These are phyloP conservation scores for Vanacampus margaritifer DNA, from an alignment of 2,113 vertebrate genomes.

Conservation along the genomic window DNA sequence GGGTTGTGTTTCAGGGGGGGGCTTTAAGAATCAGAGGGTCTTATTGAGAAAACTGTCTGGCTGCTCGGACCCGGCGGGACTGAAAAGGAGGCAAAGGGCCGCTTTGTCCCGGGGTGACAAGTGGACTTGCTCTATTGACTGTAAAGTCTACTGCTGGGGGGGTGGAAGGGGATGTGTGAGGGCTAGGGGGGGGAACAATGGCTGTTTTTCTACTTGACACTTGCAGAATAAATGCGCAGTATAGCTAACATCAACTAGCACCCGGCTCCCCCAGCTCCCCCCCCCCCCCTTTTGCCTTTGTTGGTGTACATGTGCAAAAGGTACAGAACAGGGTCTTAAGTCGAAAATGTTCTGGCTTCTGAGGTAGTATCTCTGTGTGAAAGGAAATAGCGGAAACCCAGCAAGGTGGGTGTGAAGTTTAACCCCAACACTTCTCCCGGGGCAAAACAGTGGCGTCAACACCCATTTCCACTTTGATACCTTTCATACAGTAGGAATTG, in stretches of 20 bases:
- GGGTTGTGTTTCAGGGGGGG: slow-evolving; percentile 32
- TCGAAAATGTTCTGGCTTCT: too few relatives aligned
- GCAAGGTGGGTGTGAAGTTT: too few relatives aligned
- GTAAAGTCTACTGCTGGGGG: slow-evolving; percentile 73
- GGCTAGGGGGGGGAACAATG: slow-evolving; percentile 58
- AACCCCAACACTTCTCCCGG: too few relatives aligned
- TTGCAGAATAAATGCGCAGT: slow-evolving; percentile 68
- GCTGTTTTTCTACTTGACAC: slow-evolving; percentile 76
- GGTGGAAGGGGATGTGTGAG: slow-evolving; percentile 14
- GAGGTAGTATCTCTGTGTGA: too few relatives aligned
- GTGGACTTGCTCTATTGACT: slow-evolving; percentile 80
- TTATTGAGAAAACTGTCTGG: slow-evolving; percentile 70
- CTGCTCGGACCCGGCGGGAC: slow-evolving; percentile 65
- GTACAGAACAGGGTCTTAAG: too few relatives aligned
- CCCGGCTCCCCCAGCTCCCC: not conserved
- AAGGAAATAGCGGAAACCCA: too few relatives aligned
- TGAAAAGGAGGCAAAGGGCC: slow-evolving; percentile 69
- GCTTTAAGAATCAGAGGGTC: slow-evolving; percentile 70
- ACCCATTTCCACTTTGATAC: too few relatives aligned
- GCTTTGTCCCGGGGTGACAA: slow-evolving; percentile 75
- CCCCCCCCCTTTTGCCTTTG: slow-evolving; percentile 14
- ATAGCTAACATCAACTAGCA: slow-evolving; percentile 56
- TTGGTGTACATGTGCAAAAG: not conserved
- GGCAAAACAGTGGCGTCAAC: too few relatives aligned
- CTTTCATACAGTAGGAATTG: too few relatives aligned